Evolutionary conservation across 2,888 invertebrate species (phyloP).

Genomic region (Flexamia atlantica): DNA sequence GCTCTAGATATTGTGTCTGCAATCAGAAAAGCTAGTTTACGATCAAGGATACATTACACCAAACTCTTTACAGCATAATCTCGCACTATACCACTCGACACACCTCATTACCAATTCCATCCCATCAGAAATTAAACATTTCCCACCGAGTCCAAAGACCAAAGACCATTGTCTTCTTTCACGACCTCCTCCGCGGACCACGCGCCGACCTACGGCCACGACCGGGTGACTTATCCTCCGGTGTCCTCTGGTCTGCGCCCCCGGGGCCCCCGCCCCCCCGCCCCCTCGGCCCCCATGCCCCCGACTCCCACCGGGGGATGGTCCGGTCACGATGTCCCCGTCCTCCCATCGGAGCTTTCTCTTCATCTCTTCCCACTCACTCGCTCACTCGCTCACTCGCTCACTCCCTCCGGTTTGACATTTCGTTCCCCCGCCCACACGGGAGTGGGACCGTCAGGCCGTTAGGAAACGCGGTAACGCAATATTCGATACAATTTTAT

Average conservation of each 20-base stretch:
- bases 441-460: not conserved
- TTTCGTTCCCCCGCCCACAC: not conserved
- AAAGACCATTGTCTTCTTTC: conserved; percentile 23
- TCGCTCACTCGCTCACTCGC: not conserved
- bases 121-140: conserved; percentile 1
- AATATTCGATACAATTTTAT: conserved; percentile 23
- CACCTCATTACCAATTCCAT: not conserved
- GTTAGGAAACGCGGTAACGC: not conserved
- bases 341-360: conserved; percentile 30
- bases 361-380: conserved; percentile 37
- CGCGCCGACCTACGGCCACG: not conserved
- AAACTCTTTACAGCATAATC: no score
- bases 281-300: not conserved
- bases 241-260: conserved; percentile 12
- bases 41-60: no score
- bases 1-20: no score
- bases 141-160: no score
- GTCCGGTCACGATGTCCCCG: conserved; percentile 46
- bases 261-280: not conserved
- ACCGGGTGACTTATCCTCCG: conserved; percentile 25
- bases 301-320: conserved; percentile 8
- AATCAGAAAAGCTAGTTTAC: no score
- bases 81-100: no score
- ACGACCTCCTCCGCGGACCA: conserved; percentile 13
- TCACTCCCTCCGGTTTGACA: not conserved